Conservation (phyloP, 2,113 vertebrate species). For the Alces alces region DNA sequence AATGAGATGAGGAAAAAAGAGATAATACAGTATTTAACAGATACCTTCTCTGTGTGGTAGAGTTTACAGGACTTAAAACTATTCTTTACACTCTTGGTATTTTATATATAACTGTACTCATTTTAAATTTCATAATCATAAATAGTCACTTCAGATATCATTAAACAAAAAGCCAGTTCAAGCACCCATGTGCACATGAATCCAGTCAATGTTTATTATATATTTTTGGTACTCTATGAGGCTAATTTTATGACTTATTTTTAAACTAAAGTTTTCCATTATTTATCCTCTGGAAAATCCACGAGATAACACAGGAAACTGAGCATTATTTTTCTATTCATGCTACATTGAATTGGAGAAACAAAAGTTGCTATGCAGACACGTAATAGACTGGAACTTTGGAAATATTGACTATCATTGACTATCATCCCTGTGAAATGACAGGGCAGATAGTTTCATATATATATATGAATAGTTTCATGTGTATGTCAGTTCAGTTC, state of each 20-base stretch:
- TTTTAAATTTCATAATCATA: background rate
- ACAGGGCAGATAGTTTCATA: background rate
- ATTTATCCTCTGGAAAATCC: background rate
- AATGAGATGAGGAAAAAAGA: background rate
- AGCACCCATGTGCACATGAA: background rate
- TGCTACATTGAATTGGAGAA: background rate
- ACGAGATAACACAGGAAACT: background rate
- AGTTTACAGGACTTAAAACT: background rate
- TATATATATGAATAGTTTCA: background rate
- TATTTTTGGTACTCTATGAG: background rate
- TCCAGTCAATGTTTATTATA: background rate
- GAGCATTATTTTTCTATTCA: background rate
- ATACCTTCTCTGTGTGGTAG: background rate
- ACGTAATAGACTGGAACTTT: background rate
- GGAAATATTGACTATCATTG: background rate
- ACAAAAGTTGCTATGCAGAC: background rate
- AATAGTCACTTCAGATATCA: background rate
- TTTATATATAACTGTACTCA: background rate
- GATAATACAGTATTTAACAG: background rate
- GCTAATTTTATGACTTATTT: background rate
- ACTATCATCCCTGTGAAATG: background rate
- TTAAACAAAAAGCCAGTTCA: background rate
- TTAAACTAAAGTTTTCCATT: background rate
- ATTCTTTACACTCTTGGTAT: background rate
- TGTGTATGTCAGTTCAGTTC: background rate